A percentile compares a stretch with the other conserved stretches of the same genome.
Conservation (phyloP, 2,797 vertebrate genomes). For the Sebastes hubbsi region DNA sequence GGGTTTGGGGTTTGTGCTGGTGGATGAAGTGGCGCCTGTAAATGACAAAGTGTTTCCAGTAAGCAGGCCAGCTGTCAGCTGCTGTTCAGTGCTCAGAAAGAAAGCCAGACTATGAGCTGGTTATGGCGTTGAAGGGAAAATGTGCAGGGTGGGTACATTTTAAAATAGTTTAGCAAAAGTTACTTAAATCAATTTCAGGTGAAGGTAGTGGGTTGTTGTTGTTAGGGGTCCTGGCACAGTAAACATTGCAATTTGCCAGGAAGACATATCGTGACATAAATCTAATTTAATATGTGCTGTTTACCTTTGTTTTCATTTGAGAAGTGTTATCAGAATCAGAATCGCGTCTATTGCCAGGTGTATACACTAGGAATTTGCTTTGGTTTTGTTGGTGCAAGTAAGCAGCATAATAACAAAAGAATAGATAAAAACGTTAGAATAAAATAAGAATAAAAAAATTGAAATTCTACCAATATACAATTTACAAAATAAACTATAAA, state of each 20-base stretch:
- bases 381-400: too few relatives aligned
- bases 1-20: conserved; percentile 19
- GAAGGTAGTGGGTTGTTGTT: not conserved
- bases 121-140: conserved; percentile 13
- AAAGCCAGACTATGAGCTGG: conserved; percentile 8
- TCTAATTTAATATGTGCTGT: not conserved
- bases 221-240: not conserved
- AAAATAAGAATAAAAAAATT: too few relatives aligned
- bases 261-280: not conserved
- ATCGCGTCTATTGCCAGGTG: too few relatives aligned
- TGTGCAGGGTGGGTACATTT: not conserved
- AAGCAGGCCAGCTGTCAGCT: conserved; percentile 56
- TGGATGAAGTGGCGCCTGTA: conserved; percentile 37
- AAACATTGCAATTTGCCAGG: not conserved
- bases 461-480: too few relatives aligned
- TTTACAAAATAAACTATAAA: too few relatives aligned
- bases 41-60: conserved; percentile 70
- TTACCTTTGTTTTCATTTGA: not conserved
- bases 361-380: too few relatives aligned
- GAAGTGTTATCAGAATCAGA: not conserved
- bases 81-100: conserved; percentile 13
- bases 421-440: too few relatives aligned
- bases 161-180: not conserved
- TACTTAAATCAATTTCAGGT: not conserved
- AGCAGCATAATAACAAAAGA: too few relatives aligned